Percentiles rank a stretch among this genome's conserved stretches.
Evolutionary conservation across 2,888 invertebrate species (phyloP).

Genomic region (Teinopalpus imperialis): DNA sequence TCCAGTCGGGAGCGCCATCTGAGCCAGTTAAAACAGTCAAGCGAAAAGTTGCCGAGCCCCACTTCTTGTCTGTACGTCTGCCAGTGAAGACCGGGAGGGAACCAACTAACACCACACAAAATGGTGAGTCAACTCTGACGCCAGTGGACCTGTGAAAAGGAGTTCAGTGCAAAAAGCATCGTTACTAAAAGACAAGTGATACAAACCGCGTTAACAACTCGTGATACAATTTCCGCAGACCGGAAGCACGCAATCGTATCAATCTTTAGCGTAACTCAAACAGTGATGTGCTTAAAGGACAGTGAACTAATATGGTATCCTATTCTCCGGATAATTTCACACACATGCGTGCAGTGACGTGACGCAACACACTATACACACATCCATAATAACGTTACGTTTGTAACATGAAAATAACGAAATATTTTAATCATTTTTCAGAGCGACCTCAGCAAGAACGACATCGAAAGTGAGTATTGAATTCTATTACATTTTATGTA

Average conservation of each 20-base stretch:
- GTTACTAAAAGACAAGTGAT: conserved; percentile 60
- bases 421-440: conserved; percentile 82
- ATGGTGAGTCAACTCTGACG: conserved; percentile 83
- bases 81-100: conserved; percentile 86
- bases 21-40: conserved; percentile 87
- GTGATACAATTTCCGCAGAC: conserved; percentile 65
- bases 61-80: conserved; percentile 90
- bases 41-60: conserved; percentile 85
- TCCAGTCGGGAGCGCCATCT: conserved; percentile 87
- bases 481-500: no score
- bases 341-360: conserved; percentile 50
- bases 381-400: conserved; percentile 45
- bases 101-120: conserved; percentile 85
- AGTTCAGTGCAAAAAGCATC: conserved; percentile 67
- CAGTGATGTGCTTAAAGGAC: conserved; percentile 62
- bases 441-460: conserved; percentile 94
- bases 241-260: conserved; percentile 60
- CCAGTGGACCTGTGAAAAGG: conserved; percentile 74
- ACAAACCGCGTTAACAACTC: conserved; percentile 48
- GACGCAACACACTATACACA: conserved; percentile 56
- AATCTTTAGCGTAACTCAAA: conserved; percentile 38
- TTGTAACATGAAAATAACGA: conserved; percentile 63
- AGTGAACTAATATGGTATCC: conserved; percentile 60
- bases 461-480: conserved; percentile 91
- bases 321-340: conserved; percentile 41